Evolutionary conservation across 2,888 invertebrate genomes (phyloP).

Genomic region (Melieria omissa): DNA sequence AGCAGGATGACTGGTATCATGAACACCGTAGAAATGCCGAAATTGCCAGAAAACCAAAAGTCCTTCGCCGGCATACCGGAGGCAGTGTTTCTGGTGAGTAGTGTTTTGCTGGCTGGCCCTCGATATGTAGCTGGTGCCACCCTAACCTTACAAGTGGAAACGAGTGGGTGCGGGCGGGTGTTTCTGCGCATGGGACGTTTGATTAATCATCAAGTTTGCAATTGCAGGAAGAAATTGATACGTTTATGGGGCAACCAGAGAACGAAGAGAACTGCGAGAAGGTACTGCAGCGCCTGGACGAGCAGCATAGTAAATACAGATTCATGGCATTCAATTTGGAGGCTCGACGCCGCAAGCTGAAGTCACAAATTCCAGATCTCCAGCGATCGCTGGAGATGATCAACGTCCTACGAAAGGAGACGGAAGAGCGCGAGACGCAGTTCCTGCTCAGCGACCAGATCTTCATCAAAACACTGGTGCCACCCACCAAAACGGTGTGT

Average conservation of each 20-base stretch:
- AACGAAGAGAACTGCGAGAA: slow-evolving; percentile 86
- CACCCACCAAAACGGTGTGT: slow-evolving; percentile 89
- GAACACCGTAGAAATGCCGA: slow-evolving; percentile 64
- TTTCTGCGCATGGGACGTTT: not conserved
- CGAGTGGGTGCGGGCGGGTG: slow-evolving; percentile 12
- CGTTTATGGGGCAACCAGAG: slow-evolving; percentile 86
- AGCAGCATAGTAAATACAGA: slow-evolving; percentile 95
- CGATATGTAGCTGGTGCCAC: not conserved
- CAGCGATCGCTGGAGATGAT: slow-evolving; percentile 92
- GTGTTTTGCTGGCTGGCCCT: not conserved
- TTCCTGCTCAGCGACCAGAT: slow-evolving; percentile 95
- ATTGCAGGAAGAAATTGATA: slow-evolving; percentile 90
- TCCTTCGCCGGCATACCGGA: slow-evolving; percentile 87
- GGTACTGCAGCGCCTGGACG: slow-evolving; percentile 87
- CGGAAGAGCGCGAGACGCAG: slow-evolving; percentile 82
- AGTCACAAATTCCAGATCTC: slow-evolving; percentile 94
- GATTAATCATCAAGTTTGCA: slow-evolving; percentile 43
- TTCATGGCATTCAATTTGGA: slow-evolving; percentile 95
- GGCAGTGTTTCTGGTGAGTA: slow-evolving; percentile 86
- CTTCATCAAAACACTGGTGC: slow-evolving; percentile 83
- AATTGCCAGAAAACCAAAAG: slow-evolving; percentile 66
- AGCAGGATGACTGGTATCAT: slow-evolving; percentile 61
- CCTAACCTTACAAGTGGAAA: slow-evolving; percentile 42
- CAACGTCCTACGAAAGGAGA: slow-evolving; percentile 84
- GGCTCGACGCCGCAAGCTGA: slow-evolving; percentile 86